Conservation (phyloP, 2,888 invertebrate genomes). For the Noctua comes region DNA sequence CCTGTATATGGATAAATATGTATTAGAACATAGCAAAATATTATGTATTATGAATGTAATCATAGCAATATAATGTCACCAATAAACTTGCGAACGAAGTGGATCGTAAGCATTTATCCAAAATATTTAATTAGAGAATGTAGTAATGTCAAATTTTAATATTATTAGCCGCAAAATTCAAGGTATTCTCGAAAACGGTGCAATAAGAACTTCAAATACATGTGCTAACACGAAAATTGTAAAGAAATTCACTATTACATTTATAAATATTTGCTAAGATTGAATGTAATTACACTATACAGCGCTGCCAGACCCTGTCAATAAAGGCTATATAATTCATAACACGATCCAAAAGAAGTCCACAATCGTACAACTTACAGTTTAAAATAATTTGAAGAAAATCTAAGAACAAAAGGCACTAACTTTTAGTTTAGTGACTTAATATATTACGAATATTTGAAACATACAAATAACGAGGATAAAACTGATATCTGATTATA, state of each 20-base stretch:
- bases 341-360: slow-evolving; percentile 65
- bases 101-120: slow-evolving; percentile 65
- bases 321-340: slow-evolving; percentile 84
- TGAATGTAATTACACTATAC: slow-evolving; percentile 85
- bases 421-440: slow-evolving; percentile 67
- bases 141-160: slow-evolving; percentile 67
- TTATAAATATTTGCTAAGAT: slow-evolving; percentile 85
- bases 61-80: slow-evolving; percentile 66
- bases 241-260: slow-evolving; percentile 84
- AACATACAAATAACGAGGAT: slow-evolving; percentile 55
- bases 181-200: slow-evolving; percentile 81
- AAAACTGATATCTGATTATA: slow-evolving; percentile 50
- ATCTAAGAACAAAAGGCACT: slow-evolving; percentile 72
- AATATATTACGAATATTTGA: slow-evolving; percentile 60
- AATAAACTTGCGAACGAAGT: slow-evolving; percentile 65
- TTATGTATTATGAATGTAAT: slow-evolving; percentile 54
- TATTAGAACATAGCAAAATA: slow-evolving; percentile 78
- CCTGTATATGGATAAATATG: slow-evolving; percentile 78
- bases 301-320: slow-evolving; percentile 88
- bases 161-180: slow-evolving; percentile 75
- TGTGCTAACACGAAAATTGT: slow-evolving; percentile 84
- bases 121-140: slow-evolving; percentile 70
- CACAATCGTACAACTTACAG: slow-evolving; percentile 60
- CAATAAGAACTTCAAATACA: slow-evolving; percentile 80
- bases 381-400: slow-evolving; percentile 61